Base-by-base conservation (phyloP, 1,140 invertebrate species). In the Hyles euphorbiae region DNA sequence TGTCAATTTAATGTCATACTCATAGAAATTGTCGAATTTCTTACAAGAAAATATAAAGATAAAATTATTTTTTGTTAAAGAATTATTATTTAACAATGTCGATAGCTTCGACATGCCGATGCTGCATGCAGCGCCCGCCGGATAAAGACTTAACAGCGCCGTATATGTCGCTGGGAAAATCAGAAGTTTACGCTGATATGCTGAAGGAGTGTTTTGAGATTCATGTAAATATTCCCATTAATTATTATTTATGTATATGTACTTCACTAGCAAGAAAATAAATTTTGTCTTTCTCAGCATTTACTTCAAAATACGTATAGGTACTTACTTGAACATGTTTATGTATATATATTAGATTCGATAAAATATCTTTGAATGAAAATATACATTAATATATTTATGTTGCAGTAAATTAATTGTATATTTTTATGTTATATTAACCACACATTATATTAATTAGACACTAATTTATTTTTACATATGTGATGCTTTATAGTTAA, bases 121-220 rank as follows among this genome's bases (percentile, higher is more conserved):
- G 83, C 57, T 86, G 83, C 57, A 58, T 86, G 10, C 48, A 70
- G 32, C 70, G 72, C 6, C 74, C 77, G 5, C 77, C 80, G 5
- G 78, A 86, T 43, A 84, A 78, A 60, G 62, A 80, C 43, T 55
- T 86, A 5, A 80, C 76, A 44, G 63, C 68, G 0, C 7, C 67
- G 6, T 83, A 81, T 46, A 72, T 56, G 49, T 61, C 59, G 43
- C 58, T 77, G 1, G 76, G 72, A 4, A 74, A 71, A 58, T 62
- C 68, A n/a, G 83, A 84, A 76, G 58, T 84, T 33, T 86, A 83
- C 56, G 67, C 65, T 8, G 80, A 86, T 55, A 84, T 86, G 74
- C 56, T 86, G 12, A 84, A 79, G 60, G 81, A 86, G 65, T 86
- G 83, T 68, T 86, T 83, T 51, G 80, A 86, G 67, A 61, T 65